Conservation (phyloP, 2,888 invertebrate species). For the Limenitis camilla region DNA sequence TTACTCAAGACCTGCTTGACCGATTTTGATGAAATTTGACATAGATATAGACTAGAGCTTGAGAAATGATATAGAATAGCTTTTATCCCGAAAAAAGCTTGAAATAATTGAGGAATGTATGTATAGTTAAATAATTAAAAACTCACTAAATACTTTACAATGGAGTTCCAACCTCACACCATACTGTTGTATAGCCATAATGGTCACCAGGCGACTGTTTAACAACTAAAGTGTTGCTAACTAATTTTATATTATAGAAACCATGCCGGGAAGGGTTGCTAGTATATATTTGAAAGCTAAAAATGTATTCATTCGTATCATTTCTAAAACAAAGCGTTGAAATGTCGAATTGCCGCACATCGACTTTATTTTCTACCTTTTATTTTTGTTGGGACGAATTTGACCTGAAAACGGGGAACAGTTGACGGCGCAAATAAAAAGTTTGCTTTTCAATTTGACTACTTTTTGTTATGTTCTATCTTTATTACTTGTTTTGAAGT, state of each 20-base stretch:
- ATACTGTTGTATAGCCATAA: too few relatives aligned
- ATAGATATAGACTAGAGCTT: not conserved
- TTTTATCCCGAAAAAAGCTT: too few relatives aligned
- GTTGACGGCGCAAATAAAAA: constrained; percentile 10
- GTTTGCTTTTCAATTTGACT: constrained; percentile 4
- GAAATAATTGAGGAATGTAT: too few relatives aligned
- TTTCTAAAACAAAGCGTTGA: not conserved
- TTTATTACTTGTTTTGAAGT: not conserved
- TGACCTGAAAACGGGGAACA: constrained; percentile 6
- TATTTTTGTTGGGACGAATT: constrained; percentile 6
- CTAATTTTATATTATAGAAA: too few relatives aligned
- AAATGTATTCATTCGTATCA: constrained; percentile 1
- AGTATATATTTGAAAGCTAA: not conserved
- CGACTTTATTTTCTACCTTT: not conserved
- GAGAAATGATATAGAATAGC: too few relatives aligned
- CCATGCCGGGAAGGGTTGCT: not conserved
- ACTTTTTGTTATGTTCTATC: not conserved
- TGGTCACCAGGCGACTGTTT: too few relatives aligned
- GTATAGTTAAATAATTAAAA: too few relatives aligned
- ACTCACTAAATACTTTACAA: too few relatives aligned
- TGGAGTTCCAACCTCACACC: not conserved
- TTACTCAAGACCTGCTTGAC: not conserved
- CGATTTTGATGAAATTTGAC: not conserved
- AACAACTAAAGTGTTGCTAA: too few relatives aligned
- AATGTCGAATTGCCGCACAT: not conserved